Evolutionary conservation across 2,797 vertebrate species (phyloP).

Genomic region (Picus viridis): DNA sequence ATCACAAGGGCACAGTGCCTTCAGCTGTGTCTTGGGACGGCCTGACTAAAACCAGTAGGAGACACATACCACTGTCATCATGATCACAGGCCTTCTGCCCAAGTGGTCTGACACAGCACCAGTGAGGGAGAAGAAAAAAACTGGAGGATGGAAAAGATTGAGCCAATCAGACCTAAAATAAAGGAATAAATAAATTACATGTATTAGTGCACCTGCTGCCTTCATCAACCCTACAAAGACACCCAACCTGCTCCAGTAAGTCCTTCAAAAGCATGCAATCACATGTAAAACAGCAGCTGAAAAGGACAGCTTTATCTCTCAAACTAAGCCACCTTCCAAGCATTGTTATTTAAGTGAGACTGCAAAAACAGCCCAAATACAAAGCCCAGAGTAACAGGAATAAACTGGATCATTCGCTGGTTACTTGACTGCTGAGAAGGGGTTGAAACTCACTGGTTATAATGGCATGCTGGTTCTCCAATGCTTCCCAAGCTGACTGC

Average conservation of each 20-base stretch:
- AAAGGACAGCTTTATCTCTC: neutral
- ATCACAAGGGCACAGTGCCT: neutral
- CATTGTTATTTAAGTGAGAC: neutral
- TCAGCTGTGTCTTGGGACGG: neutral
- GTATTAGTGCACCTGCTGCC: neutral
- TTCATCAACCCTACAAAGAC: neutral
- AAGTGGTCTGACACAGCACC: constrained; percentile 90
- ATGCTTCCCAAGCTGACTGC: neutral
- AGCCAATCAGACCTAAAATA: constrained; percentile 90
- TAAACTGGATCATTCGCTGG: neutral
- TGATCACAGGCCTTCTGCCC: constrained; percentile 88
- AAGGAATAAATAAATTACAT: neutral
- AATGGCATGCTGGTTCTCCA: neutral
- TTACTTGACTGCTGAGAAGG: neutral
- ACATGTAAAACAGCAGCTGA: neutral
- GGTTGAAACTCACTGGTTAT: neutral
- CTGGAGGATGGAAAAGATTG: constrained; percentile 93
- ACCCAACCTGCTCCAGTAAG: neutral
- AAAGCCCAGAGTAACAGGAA: neutral
- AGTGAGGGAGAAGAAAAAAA: constrained; percentile 90
- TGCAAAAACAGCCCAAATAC: neutral
- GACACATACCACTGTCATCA: constrained; percentile 86
- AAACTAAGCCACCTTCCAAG: neutral
- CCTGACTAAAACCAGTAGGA: neutral
- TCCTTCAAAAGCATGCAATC: neutral